phyloP scores from a whole-genome alignment of 1,140 invertebrate species.

The Ceratina japonica region DNA sequence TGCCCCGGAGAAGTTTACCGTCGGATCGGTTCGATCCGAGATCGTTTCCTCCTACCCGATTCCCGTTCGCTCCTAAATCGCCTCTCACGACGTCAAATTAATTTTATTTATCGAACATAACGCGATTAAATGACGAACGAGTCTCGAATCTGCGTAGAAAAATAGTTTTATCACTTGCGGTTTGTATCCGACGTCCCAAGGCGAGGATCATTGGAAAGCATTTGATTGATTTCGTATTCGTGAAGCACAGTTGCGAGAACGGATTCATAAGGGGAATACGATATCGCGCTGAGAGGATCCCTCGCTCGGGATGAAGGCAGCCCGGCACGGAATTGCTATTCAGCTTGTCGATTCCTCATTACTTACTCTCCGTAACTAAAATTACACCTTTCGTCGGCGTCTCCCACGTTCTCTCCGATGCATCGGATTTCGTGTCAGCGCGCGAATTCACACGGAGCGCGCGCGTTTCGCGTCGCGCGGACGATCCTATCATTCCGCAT shows the following conservation, averaged over 20 bases:
- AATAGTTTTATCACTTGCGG: no score
- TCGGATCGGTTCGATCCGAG: conserved; percentile 12
- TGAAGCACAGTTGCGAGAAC: not conserved
- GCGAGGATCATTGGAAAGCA: no score
- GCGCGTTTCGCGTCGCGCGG: conserved; percentile 15
- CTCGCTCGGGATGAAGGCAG: not conserved
- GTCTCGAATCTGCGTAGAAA: no score
- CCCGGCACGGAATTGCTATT: conserved; percentile 71
- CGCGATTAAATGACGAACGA: no score
- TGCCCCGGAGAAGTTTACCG: conserved; percentile 16
- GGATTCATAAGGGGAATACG: not conserved
- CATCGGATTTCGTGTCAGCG: conserved; percentile 5
- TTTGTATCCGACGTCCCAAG: no score
- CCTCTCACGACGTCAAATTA: no score
- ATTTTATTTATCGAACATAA: no score
- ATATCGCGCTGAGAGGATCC: not conserved
- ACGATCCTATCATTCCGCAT: conserved; percentile 26
- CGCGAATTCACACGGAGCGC: conserved; percentile 12
- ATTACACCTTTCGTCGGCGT: conserved; percentile 70
- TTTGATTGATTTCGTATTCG: no score
- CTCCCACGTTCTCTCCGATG: conserved; percentile 70
- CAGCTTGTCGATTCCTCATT: conserved; percentile 74
- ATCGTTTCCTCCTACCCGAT: no score
- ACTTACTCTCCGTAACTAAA: conserved; percentile 71
- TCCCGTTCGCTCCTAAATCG: no score